phyloP scores from a whole-genome alignment of 2,113 vertebrate genomes.

The Neotragus pygmaeus region DNA sequence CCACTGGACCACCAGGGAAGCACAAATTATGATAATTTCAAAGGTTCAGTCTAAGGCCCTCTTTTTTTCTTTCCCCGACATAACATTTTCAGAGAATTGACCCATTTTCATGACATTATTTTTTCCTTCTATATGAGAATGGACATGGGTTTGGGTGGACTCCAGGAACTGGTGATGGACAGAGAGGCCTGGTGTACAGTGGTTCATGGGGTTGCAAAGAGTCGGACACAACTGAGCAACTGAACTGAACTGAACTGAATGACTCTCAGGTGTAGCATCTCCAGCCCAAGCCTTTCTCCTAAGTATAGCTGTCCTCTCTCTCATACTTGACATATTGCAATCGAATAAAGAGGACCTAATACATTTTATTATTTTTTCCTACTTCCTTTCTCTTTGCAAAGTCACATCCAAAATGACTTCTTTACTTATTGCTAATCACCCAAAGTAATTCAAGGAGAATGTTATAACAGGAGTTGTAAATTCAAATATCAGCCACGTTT shows the following conservation, averaged over 20 bases:
- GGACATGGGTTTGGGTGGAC: background rate
- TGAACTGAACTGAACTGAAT: background rate
- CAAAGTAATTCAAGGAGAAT: background rate
- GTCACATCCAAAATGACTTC: background rate
- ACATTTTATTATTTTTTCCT: background rate
- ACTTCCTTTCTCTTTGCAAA: background rate
- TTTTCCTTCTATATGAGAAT: background rate
- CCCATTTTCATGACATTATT: background rate
- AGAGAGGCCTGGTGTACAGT: background rate
- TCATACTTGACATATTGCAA: background rate
- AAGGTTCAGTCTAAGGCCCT: background rate
- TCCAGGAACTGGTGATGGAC: background rate
- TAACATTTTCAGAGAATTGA: background rate
- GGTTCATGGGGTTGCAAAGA: background rate
- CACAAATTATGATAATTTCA: background rate
- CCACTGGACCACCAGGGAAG: background rate
- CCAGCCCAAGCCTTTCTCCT: background rate
- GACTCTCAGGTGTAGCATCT: background rate
- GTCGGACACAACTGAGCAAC: accelerated
- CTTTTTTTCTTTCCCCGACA: background rate
- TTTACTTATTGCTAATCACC: background rate
- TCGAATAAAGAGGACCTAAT: background rate
- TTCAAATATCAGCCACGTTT: background rate
- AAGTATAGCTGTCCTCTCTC: background rate
- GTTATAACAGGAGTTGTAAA: background rate